Evolutionary conservation across 2,888 invertebrate species (phyloP).

Genomic region (Dioctria linearis): DNA sequence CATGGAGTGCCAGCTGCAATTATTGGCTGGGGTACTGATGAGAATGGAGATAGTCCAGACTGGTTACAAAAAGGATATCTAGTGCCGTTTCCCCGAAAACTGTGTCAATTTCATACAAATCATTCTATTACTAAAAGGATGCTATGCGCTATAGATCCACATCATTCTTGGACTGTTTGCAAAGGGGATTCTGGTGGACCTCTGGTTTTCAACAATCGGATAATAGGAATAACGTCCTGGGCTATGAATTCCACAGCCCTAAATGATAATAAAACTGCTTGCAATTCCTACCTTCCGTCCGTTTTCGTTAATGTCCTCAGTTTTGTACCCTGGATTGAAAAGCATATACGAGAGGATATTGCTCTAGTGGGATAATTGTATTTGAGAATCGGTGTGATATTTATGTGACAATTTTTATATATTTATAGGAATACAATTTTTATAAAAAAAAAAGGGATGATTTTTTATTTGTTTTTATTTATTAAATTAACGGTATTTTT

Average conservation of each 20-base stretch:
- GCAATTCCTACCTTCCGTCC: neutral
- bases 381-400: no score
- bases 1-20: neutral
- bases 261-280: neutral
- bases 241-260: neutral
- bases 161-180: neutral
- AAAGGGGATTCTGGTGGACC: slow-evolving; percentile 9
- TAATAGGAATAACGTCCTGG: slow-evolving; percentile 6
- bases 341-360: neutral
- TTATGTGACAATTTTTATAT: no score
- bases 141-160: neutral
- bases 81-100: neutral
- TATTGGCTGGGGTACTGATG: neutral
- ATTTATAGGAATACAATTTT: no score
- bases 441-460: no score
- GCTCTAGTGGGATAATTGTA: no score
- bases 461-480: no score
- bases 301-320: neutral
- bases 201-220: neutral
- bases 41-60: neutral
- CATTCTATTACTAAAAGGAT: neutral
- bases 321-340: slow-evolving; percentile 6
- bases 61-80: neutral
- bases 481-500: no score
- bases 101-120: neutral